Evolutionary conservation across 2,113 vertebrate species (phyloP), one percentile per base, ranked within the genome.

Genomic region (Melanocharis versteri): DNA sequence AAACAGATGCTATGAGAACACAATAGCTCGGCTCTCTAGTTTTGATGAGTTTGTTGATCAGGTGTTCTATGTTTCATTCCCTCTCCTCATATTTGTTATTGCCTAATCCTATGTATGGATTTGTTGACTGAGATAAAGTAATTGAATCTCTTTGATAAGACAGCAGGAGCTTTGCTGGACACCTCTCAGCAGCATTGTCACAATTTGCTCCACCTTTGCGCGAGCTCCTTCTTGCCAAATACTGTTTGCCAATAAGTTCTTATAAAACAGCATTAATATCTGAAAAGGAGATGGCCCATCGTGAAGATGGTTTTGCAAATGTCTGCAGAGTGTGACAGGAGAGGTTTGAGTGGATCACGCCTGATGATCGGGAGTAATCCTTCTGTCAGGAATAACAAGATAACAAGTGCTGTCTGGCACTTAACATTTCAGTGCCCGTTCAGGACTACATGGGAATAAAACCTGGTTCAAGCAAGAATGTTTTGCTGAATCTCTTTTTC

Each of bases 331-430:
- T 7, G 15, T 13, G 35, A n/a, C 10, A 23, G 4, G 18, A 22
- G 30, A 83, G n/a, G 56, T 48, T 8, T 33, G 58, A 27, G 6
- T 1, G 37, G 35, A 45, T 11, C 0, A 2, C 8, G 40, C 2
- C 2, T 0, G 1, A 4, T 28, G 28, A 7, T 0, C 1, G 12
- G 1, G 20, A 14, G 6, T 20, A 30, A 23, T 30, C 14, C 24
- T 57, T 24, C 51, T 2, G 1, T 33, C 28, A 26, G 64, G 65
- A 86, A 19, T 37, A 40, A 20, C 1, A 3, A 7, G 70, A n/a
- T n/a, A n/a, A n/a, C n/a, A n/a, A 39, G 21, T 31, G 30, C 44
- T 69, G 16, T 2, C 40, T n/a, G 33, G 35, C 30, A 26, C 22
- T 31, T 28, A 13, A 61, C 6, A 9, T 48, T 65, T 44, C 18